Evolutionary conservation across 1,140 invertebrate genomes (phyloP), one percentile per base, ranked within the genome.

Genomic region (Drosophila biarmipes): DNA sequence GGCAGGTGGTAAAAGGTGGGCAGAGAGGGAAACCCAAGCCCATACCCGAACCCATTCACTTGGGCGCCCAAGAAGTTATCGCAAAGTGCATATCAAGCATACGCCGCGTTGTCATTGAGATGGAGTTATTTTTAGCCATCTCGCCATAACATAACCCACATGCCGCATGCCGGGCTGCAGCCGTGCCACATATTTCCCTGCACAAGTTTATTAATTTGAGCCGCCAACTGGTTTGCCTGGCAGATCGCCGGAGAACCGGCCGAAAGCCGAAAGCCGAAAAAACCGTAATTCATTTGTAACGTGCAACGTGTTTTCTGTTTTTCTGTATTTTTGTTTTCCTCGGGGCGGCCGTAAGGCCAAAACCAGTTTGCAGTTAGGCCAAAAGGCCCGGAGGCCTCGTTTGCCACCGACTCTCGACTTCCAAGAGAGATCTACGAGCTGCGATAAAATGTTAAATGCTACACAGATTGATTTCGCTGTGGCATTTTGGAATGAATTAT

Each of bases 91-190:
- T 61, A 82, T 87, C 63, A 78, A 81, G 78, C 66, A 86, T 86
- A 86, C 82, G 82, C 78, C 82, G 78, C 84, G 82, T 82, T 86
- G 82, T 86, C 82, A 86, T 75, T 87, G 82, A 74, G 82, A 78
- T 61, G 31, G 29, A 59, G 56, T 49, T 86, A 86, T 87, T 82
- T 86, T 86, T 82, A 87, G 78, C 55, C 27, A 29, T 43, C 49
- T 49, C 59, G 52, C 79, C 27, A 8, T 31, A 24, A n/a, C 62
- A 68, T 77, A 81, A 56, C 72, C 74, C 77, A 85, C 80, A 81
- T 82, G 57, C 58, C 53, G 53, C 80, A 81, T 82, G 57, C 58
- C 53, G 53, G 56, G 56, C 55, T 21, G 53, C 31, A 37, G 59
- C 66, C 38, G 67, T 75, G 75, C 79, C 72, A 79, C 80, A 78